Conservation (phyloP, 1,140 invertebrate species). For the Drosophila rhopaloa region DNA sequence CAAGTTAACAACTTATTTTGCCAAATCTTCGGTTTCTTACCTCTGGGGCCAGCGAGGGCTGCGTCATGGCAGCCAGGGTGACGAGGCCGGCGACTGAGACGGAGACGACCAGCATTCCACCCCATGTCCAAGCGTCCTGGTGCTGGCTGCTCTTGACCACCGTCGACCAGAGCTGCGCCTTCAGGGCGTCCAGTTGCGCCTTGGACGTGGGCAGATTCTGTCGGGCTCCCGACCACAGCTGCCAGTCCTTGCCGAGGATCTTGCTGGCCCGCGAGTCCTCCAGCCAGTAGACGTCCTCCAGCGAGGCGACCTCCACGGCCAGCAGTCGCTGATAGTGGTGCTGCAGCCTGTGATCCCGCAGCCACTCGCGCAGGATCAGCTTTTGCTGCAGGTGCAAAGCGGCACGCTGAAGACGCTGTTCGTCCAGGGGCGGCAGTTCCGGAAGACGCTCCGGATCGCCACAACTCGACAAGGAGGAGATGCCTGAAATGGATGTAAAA, state of each 20-base stretch:
- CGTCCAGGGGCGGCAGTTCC: slow-evolving; percentile 91
- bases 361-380: slow-evolving; percentile 92
- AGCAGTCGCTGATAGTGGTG: slow-evolving; percentile 91
- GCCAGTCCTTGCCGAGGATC: slow-evolving; percentile 91
- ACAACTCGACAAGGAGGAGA: slow-evolving; percentile 91
- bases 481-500: slow-evolving; percentile 86
- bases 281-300: slow-evolving; percentile 95
- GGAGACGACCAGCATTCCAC: slow-evolving; percentile 94
- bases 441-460: slow-evolving; percentile 89
- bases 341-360: slow-evolving; percentile 90
- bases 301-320: slow-evolving; percentile 91
- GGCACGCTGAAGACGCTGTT: slow-evolving; percentile 91
- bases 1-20: no score
- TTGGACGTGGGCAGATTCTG: slow-evolving; percentile 92
- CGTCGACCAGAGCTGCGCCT: slow-evolving; percentile 93
- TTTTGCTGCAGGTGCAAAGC: slow-evolving; percentile 91
- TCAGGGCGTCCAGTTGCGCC: slow-evolving; percentile 90
- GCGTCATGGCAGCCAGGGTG: slow-evolving; percentile 94
- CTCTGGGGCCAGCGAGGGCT: slow-evolving; percentile 92
- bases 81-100: slow-evolving; percentile 93
- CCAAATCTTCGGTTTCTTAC: background rate
- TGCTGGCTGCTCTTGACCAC: slow-evolving; percentile 94
- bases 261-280: slow-evolving; percentile 91
- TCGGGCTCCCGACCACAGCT: slow-evolving; percentile 90
- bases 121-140: slow-evolving; percentile 95